A percentile compares a stretch with the other conserved stretches of the same genome.
phyloP scores from a whole-genome alignment of 2,113 vertebrate species.

The Perca fluviatilis region DNA sequence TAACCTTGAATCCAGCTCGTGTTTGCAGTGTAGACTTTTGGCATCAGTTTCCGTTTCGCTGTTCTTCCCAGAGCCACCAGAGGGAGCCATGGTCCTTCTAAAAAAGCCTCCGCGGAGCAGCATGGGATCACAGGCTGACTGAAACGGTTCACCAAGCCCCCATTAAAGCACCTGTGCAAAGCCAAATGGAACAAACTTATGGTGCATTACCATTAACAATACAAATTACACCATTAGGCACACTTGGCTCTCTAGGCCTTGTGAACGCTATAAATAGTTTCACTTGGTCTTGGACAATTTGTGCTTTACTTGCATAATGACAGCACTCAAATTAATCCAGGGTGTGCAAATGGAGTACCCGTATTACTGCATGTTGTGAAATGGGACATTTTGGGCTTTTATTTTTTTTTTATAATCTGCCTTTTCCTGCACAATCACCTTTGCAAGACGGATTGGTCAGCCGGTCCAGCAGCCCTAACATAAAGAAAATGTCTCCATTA shows the following conservation, averaged over 20 bases:
- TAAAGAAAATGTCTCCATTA: slow-evolving; percentile 52
- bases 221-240: slow-evolving; percentile 86
- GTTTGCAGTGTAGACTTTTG: not conserved
- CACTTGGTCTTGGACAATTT: slow-evolving; percentile 81
- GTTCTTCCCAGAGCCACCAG: slow-evolving; percentile 65
- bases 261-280: slow-evolving; percentile 83
- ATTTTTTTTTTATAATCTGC: slow-evolving; percentile 52
- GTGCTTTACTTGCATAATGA: slow-evolving; percentile 81
- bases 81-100: slow-evolving; percentile 69
- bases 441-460: slow-evolving; percentile 36
- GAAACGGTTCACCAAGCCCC: slow-evolving; percentile 69
- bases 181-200: slow-evolving; percentile 86
- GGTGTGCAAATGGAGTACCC: slow-evolving; percentile 60
- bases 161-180: slow-evolving; percentile 84
- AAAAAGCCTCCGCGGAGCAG: slow-evolving; percentile 3
- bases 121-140: slow-evolving; percentile 33
- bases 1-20: slow-evolving; percentile 21
- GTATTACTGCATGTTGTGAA: slow-evolving; percentile 56
- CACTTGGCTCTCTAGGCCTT: slow-evolving; percentile 76
- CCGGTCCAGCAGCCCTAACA: slow-evolving; percentile 14
- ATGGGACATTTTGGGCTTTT: slow-evolving; percentile 40
- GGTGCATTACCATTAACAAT: slow-evolving; percentile 85
- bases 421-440: slow-evolving; percentile 26
- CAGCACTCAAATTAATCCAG: slow-evolving; percentile 75
- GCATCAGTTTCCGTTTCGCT: not conserved